phyloP scores from a whole-genome alignment of 2,797 vertebrate species.

The Sebastes hubbsi region DNA sequence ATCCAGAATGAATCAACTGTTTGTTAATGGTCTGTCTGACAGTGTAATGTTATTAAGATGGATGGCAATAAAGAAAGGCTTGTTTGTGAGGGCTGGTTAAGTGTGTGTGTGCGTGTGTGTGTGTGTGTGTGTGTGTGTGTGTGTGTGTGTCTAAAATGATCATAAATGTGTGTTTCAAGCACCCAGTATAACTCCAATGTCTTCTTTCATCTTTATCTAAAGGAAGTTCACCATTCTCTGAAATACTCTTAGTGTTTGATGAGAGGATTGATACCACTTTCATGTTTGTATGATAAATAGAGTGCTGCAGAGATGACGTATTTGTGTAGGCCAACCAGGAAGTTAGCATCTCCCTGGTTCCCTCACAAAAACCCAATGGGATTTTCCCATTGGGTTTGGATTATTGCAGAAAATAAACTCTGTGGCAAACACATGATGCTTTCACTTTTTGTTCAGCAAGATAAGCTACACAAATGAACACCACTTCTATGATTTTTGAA shows the following conservation, averaged over 20 bases:
- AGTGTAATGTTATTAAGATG: conserved; percentile 18
- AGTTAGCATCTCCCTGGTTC: no score
- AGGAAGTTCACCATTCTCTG: not conserved
- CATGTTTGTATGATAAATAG: not conserved
- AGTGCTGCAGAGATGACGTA: no score
- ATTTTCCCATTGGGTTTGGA: no score
- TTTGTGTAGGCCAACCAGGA: no score
- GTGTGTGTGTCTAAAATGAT: not conserved
- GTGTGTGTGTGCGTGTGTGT: conserved; percentile 5
- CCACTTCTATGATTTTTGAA: no score
- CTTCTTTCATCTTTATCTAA: not conserved
- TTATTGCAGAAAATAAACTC: no score
- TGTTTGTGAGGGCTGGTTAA: not conserved
- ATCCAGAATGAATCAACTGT: conserved; percentile 50
- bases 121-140: conserved; percentile 4
- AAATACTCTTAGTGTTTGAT: not conserved
- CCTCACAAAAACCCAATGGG: no score
- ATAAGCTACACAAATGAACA: no score
- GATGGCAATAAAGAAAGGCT: not conserved
- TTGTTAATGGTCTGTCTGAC: conserved; percentile 41
- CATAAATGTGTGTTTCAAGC: conserved; percentile 5
- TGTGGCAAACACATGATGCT: no score
- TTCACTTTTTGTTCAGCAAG: no score
- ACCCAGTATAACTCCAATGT: not conserved
- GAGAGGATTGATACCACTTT: not conserved